Percentiles rank a stretch among this genome's conserved stretches.
phyloP scores from a whole-genome alignment of 2,113 vertebrate genomes.

The Trogon surrucura region DNA sequence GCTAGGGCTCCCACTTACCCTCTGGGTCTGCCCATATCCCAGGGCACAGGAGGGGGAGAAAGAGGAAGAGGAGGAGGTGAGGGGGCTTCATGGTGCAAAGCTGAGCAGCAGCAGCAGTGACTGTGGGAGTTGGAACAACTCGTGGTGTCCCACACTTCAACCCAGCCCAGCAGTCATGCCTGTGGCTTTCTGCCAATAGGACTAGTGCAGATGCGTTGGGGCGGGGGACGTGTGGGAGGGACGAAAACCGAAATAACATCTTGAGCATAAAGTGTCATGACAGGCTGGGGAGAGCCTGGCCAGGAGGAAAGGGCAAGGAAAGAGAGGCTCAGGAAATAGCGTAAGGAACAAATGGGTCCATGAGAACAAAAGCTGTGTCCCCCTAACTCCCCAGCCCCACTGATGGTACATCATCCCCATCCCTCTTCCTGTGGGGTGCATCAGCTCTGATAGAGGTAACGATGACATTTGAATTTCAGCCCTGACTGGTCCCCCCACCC shows the following conservation, averaged over 20 bases:
- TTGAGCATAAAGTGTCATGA: rapidly evolving
- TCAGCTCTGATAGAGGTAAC: rapidly evolving
- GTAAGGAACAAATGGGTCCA: not conserved
- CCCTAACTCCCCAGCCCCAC: not conserved
- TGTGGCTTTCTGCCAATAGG: not conserved
- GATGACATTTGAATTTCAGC: not conserved
- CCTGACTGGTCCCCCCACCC: not conserved
- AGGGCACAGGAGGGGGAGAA: not conserved
- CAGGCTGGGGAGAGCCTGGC: not conserved
- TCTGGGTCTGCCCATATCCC: not conserved
- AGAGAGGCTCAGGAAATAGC: not conserved
- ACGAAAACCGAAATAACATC: not conserved
- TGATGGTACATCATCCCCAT: rapidly evolving
- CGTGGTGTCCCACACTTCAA: rapidly evolving
- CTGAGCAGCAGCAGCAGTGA: not conserved
- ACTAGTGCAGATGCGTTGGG: rapidly evolving
- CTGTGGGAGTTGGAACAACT: not conserved
- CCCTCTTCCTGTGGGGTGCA: not conserved
- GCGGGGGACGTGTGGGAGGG: rapidly evolving
- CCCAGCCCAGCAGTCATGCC: not conserved
- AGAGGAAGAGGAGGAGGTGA: not conserved
- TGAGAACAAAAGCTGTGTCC: not conserved
- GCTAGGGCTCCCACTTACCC: constrained; percentile 28
- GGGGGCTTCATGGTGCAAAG: not conserved
- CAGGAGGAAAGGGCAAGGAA: not conserved